A percentile compares a stretch with the other conserved stretches of the same genome.
Evolutionary conservation across 2,888 invertebrate genomes (phyloP).

Genomic region (Cepaea hortensis): DNA sequence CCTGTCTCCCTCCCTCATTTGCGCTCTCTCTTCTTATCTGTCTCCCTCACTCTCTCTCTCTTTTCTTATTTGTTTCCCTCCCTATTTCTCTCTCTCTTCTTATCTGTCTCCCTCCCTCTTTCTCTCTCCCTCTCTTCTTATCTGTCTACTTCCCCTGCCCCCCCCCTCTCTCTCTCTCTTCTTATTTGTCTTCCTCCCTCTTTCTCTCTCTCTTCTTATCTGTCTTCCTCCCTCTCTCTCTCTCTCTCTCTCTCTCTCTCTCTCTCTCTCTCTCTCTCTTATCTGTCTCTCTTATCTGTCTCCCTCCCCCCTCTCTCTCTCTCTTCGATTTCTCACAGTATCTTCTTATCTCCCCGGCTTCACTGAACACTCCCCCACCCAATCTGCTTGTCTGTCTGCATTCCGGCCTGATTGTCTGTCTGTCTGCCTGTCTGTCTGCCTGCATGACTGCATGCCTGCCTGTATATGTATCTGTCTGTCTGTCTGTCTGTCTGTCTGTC

Average conservation of each 20-base stretch:
- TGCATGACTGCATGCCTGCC: no score
- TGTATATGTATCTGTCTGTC: no score
- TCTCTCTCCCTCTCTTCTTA: conserved; percentile 10
- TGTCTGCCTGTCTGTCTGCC: no score
- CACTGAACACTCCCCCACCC: no score
- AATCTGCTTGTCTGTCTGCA: no score
- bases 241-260: conserved; percentile 1
- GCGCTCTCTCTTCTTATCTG: background rate
- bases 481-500: no score
- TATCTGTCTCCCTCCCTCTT: background rate
- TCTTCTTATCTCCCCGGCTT: background rate
- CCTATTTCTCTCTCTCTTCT: background rate
- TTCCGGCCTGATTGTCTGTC: no score
- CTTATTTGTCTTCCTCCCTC: background rate
- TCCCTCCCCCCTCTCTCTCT: background rate
- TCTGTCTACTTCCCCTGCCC: background rate
- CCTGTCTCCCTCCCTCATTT: background rate
- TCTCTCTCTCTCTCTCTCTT: conserved; percentile 1
- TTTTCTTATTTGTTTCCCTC: background rate
- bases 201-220: background rate
- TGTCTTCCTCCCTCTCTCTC: background rate
- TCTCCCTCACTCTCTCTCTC: background rate
- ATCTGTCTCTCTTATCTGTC: background rate
- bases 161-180: background rate
- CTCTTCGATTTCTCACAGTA: no score